Percentiles rank a stretch among this genome's conserved stretches.
Evolutionary conservation across 2,797 vertebrate species (phyloP).

Genomic region (Sebastes diploproa): DNA sequence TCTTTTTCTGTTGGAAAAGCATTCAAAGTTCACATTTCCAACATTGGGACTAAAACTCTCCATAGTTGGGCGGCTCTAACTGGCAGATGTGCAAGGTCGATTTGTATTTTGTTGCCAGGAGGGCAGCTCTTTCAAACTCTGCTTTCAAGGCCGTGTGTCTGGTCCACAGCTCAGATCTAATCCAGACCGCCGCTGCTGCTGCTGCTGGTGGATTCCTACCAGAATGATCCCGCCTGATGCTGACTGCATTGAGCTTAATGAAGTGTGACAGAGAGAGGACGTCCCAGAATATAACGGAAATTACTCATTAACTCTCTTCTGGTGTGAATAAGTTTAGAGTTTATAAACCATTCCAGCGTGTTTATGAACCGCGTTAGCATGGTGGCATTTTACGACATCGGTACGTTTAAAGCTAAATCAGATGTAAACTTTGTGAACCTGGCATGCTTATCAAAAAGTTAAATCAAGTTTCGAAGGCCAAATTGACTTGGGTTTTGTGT

Average conservation of each 20-base stretch:
- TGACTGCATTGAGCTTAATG: slow-evolving; percentile 26
- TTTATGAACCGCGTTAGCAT: not conserved
- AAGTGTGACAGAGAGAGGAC: slow-evolving; percentile 25
- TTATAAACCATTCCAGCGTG: not conserved
- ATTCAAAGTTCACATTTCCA: slow-evolving; percentile 13
- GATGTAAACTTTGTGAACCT: not conserved
- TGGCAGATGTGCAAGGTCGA: slow-evolving; percentile 7
- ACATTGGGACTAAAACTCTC: not conserved
- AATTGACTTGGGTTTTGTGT: not conserved
- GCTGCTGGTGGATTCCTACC: slow-evolving; percentile 34
- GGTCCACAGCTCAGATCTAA: slow-evolving; percentile 22
- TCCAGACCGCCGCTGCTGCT: slow-evolving; percentile 3
- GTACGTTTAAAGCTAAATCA: not conserved
- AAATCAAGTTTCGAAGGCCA: not conserved
- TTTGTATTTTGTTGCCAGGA: slow-evolving; percentile 27
- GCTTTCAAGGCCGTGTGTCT: slow-evolving; percentile 32
- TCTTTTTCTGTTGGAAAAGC: not conserved
- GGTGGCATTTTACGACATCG: not conserved
- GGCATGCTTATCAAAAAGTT: not conserved
- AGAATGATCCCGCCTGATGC: slow-evolving; percentile 10
- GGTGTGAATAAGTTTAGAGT: not conserved
- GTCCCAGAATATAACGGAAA: slow-evolving; percentile 24
- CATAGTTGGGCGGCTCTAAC: not conserved
- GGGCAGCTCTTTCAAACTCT: not conserved
- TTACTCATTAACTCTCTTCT: not conserved